Evolutionary conservation across 2,888 invertebrate species (phyloP), one percentile per base, ranked within the genome.

Genomic region (Ennomos erosarius): DNA sequence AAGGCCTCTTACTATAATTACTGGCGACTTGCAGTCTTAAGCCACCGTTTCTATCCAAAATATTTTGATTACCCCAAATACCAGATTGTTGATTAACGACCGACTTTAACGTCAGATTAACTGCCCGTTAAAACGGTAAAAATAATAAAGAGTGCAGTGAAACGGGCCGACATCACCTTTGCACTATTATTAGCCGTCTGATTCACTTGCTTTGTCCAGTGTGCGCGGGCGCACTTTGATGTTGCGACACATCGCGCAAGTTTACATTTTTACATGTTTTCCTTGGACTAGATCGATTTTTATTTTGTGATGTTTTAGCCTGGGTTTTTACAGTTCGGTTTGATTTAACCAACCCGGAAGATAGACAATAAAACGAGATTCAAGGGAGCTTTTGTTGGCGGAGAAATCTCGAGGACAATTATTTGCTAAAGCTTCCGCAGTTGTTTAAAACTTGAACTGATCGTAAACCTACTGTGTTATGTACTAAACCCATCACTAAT

Each of bases 101-200:
- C 71, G 65, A 49, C 65, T 66, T 73, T 71, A 74, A 55, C 43
- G 61, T 35, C 48, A 59, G 70, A 80, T 83, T 81, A 78, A 80
- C 75, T 65, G 75, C 69, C 69, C 81, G 79, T 83, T 81, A 84
- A 84, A 79, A 57, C 65, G 58, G 70, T 62, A 79, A 81, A 81
- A 82, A 83, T 81, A 83, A 85, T 82, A 80, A 74, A 71, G 78
- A 83, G 82, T 66, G 65, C 67, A 62, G 74, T 73, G 75, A 74
- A 83, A 78, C 82, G 70, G 76, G 78, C 78, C 79, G 74, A 70
- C 72, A 55, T 46, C 64, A 63, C 63, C 65, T 59, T 36, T 53
- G 53, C 45, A 53, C 65, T 63, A 58, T 57, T 64, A 55, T 54
- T 64, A 64, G 57, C 16, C 13, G 36, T 48, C 52, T 55, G 55